phyloP scores from a whole-genome alignment of 2,797 vertebrate species.

The Hirundo rustica region DNA sequence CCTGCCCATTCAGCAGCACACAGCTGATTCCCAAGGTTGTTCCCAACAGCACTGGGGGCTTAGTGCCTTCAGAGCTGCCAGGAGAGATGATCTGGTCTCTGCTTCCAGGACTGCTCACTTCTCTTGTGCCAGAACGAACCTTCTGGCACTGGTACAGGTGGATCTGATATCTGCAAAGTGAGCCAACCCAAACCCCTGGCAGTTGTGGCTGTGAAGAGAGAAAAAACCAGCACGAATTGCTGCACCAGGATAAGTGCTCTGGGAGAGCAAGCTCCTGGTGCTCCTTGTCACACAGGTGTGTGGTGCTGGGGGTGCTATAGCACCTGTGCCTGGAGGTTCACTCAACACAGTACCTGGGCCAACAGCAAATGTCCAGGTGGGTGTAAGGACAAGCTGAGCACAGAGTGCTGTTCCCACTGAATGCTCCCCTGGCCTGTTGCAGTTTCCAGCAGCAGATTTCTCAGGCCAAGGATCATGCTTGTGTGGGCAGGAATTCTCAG shows the following conservation, averaged over 20 bases:
- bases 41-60: not conserved
- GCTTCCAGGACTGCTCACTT: not conserved
- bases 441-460: not conserved
- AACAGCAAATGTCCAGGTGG: not conserved
- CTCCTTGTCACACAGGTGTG: not conserved
- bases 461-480: not conserved
- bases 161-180: not conserved
- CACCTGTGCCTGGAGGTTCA: not conserved
- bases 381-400: not conserved
- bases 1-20: not conserved
- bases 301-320: not conserved
- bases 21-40: not conserved
- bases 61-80: not conserved
- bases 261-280: not conserved
- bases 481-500: not conserved
- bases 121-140: not conserved
- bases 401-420: not conserved
- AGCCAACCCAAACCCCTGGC: not conserved
- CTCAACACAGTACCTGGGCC: not conserved
- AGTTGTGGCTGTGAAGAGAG: not conserved
- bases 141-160: not conserved
- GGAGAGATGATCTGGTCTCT: not conserved
- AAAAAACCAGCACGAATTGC: not conserved
- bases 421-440: not conserved
- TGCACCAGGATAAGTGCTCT: not conserved